phyloP scores from a whole-genome alignment of 2,888 invertebrate species.

The Nasonia oneida region DNA sequence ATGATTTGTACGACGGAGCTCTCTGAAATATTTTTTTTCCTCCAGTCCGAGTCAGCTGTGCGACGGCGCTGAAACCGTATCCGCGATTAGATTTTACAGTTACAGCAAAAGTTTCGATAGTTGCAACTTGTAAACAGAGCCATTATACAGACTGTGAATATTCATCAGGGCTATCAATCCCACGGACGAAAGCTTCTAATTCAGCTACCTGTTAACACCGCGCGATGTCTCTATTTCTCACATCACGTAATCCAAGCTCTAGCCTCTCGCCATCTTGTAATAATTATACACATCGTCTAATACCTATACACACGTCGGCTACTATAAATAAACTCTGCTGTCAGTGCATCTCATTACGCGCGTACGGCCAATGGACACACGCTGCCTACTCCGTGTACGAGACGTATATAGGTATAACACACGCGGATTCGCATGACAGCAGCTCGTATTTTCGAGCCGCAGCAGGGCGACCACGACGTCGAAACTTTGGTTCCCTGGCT shows the following conservation, averaged over 20 bases:
- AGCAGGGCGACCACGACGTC: slow-evolving; percentile 1
- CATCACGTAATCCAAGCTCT: slow-evolving; percentile 26
- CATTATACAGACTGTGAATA: neutral
- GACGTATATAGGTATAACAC: too few species aligned
- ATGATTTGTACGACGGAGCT: slow-evolving; percentile 1
- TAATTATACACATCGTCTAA: neutral
- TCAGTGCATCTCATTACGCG: slow-evolving; percentile 51
- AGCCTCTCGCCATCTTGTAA: neutral
- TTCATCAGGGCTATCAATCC: neutral
- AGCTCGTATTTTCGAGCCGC: neutral
- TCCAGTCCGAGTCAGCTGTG: neutral
- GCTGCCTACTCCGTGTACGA: too few species aligned
- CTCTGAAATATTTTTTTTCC: neutral
- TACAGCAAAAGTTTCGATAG: neutral
- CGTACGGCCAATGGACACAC: neutral
- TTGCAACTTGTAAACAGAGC: neutral
- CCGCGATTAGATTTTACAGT: neutral
- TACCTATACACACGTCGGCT: slow-evolving; percentile 21
- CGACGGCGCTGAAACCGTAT: neutral
- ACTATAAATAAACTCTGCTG: slow-evolving; percentile 55
- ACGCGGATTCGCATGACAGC: slow-evolving; percentile 15
- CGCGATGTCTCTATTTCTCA: neutral
- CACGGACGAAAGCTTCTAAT: neutral
- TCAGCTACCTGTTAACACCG: slow-evolving; percentile 41
- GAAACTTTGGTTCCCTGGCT: neutral